Evolutionary conservation across 2,888 invertebrate genomes (phyloP).

Genomic region (Panorpa germanica): DNA sequence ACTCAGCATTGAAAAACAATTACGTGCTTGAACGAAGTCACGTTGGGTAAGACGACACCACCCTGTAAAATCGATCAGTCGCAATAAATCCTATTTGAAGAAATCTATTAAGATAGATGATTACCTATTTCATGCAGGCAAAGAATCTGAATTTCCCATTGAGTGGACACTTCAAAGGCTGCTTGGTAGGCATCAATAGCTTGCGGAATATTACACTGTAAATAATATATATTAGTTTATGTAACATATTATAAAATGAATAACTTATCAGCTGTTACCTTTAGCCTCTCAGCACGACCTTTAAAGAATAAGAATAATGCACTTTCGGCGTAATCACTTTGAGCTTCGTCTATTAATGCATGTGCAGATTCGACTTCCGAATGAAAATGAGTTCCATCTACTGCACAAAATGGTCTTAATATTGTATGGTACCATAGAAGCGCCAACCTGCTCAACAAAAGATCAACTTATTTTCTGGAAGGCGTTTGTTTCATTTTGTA

Average conservation of each 20-base stretch:
- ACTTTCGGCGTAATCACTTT: slow-evolving; percentile 34
- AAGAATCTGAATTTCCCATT: slow-evolving; percentile 39
- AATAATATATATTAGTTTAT: slow-evolving; percentile 12
- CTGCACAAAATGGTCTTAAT: slow-evolving; percentile 43
- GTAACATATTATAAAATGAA: slow-evolving; percentile 4
- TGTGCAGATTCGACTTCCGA: slow-evolving; percentile 34
- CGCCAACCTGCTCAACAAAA: slow-evolving; percentile 25
- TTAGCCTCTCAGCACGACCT: slow-evolving; percentile 37
- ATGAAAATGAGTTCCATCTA: slow-evolving; percentile 37
- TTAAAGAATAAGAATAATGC: slow-evolving; percentile 46
- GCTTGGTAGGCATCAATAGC: slow-evolving; percentile 35
- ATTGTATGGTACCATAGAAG: slow-evolving; percentile 51
- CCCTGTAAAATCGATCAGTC: slow-evolving; percentile 25
- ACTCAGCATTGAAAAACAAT: slow-evolving; percentile 31
- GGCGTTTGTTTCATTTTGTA: too few relatives aligned
- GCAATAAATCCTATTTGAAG: neutral
- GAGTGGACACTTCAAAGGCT: slow-evolving; percentile 35
- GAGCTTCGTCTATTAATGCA: slow-evolving; percentile 29
- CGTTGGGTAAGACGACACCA: slow-evolving; percentile 45
- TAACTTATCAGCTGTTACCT: slow-evolving; percentile 23
- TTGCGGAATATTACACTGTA: slow-evolving; percentile 34
- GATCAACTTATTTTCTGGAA: too few relatives aligned
- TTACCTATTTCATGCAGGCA: slow-evolving; percentile 25
- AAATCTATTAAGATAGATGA: neutral
- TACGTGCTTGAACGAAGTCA: slow-evolving; percentile 31